A percentile compares a stretch with the other conserved stretches of the same genome.
phyloP scores from a whole-genome alignment of 2,113 vertebrate species.

The Lathamus discolor region DNA sequence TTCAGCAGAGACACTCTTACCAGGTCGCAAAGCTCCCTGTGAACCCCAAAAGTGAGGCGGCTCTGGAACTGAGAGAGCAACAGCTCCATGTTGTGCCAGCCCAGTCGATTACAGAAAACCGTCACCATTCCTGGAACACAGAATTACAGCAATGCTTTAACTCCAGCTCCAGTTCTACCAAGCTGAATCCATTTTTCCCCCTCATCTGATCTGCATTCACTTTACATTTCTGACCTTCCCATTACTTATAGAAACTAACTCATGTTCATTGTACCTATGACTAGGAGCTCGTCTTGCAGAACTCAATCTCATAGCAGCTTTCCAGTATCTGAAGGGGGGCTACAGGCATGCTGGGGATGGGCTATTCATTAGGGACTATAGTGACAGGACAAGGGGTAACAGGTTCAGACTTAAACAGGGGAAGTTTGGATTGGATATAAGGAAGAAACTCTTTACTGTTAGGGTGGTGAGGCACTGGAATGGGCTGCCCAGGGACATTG shows the following conservation, averaged over 20 bases:
- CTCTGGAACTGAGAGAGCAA: conserved; percentile 96
- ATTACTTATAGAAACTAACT: not conserved
- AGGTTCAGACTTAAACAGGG: too few relatives aligned
- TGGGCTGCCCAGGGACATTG: too few relatives aligned
- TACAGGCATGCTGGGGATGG: too few relatives aligned
- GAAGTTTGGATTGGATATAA: too few relatives aligned
- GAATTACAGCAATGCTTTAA: not conserved
- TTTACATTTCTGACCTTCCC: not conserved
- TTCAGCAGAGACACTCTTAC: conserved; percentile 91
- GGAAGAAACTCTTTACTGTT: too few relatives aligned
- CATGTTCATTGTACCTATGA: not conserved
- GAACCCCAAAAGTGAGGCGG: conserved; percentile 92
- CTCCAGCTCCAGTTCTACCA: not conserved
- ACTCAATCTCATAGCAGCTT: not conserved
- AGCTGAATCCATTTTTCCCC: not conserved
- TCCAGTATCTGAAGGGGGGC: too few relatives aligned
- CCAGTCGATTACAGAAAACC: conserved; percentile 91
- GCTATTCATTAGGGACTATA: too few relatives aligned
- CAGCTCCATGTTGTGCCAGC: conserved; percentile 97
- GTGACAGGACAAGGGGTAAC: too few relatives aligned
- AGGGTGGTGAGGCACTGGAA: too few relatives aligned
- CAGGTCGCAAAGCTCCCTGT: conserved; percentile 94
- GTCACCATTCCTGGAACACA: conserved; percentile 90
- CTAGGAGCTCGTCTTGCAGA: not conserved
- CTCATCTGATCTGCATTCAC: not conserved